Evolutionary conservation across 2,113 vertebrate genomes (phyloP), one percentile per base, ranked within the genome.

Genomic region (Sitta europaea): DNA sequence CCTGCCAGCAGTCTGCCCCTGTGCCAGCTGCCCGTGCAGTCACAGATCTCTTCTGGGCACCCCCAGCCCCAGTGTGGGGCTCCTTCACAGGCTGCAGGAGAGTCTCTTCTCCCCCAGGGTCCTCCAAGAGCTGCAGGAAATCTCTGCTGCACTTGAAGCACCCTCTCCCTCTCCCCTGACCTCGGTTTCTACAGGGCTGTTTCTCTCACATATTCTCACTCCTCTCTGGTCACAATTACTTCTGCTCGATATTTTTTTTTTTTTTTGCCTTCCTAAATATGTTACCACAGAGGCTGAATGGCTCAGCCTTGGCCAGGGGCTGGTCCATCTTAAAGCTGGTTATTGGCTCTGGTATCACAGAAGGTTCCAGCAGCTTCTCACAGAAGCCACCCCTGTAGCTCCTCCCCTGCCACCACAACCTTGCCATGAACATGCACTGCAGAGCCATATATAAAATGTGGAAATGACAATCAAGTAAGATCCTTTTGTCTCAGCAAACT

Each of bases 1-100:
- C 24, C 29, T 74, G 29, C 23, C 50, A 40, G 29, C 15, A 48
- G 6, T 15, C 29, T 84, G 19, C 23, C n/a, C 40, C 28, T 23
- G 12, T n/a, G n/a, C 11, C 12, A 5, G 10, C 12, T 35, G 55
- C 29, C 19, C 29, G 24, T 0, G 1, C 3, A 38, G 48, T 24
- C 81, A 13, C 20, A 40, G 8, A n/a, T 35, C 12, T 42, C 20
- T 50, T 75, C 21, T 58, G 43, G 43, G 6, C 43, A 42, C 57
- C 71, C 51, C 21, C 1, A 2, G 25, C 13, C 36, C 31, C 35
- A 31, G 16, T 14, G 10, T 31, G 31, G 12, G 12, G 20, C 4
- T 57, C 15, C 51, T 75, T 24, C 29, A 57, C 20, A 25, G 24
- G 5, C 7, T 42, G 13, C 25, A n/a, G 27, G 36, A 35, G 20